Percentiles rank a stretch among this genome's conserved stretches.
Evolutionary conservation across 2,888 invertebrate genomes (phyloP).

Genomic region (Limnephilus rhombicus): DNA sequence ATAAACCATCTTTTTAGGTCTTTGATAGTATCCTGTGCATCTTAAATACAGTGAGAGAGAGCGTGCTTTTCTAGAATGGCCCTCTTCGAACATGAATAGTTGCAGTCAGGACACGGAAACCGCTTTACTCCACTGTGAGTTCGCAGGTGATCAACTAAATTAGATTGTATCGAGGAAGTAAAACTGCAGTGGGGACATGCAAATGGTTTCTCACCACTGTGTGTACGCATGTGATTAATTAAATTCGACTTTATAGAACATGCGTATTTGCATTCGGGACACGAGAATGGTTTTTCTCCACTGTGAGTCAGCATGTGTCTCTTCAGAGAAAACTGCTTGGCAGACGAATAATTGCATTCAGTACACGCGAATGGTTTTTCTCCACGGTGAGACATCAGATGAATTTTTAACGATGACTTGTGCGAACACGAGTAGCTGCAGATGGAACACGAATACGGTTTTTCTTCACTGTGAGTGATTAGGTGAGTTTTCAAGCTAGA

Average conservation of each 20-base stretch:
- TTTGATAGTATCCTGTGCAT: neutral
- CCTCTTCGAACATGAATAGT: neutral
- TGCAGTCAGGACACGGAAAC: neutral
- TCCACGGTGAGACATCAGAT: neutral
- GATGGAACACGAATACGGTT: neutral
- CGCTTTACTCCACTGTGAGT: slow-evolving; percentile 16
- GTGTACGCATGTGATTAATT: slow-evolving; percentile 68
- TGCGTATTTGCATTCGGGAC: neutral
- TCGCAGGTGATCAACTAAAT: neutral
- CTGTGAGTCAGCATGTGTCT: neutral
- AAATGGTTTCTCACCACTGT: slow-evolving; percentile 65
- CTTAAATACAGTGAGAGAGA: neutral
- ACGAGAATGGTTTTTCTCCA: neutral
- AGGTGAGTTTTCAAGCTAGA: neutral
- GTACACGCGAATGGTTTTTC: neutral
- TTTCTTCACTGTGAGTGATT: neutral
- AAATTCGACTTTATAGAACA: neutral
- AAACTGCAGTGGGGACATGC: slow-evolving; percentile 11
- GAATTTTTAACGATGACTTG: neutral
- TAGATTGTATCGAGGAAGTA: neutral
- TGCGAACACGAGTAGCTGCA: neutral
- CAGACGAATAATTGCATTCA: neutral
- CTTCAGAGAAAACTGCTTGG: neutral
- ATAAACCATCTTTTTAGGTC: too few relatives aligned
- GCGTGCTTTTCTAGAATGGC: neutral